Percentiles rank a stretch among this genome's conserved stretches.
Evolutionary conservation across 2,888 invertebrate species (phyloP).

Genomic region (Papilio demoleus): DNA sequence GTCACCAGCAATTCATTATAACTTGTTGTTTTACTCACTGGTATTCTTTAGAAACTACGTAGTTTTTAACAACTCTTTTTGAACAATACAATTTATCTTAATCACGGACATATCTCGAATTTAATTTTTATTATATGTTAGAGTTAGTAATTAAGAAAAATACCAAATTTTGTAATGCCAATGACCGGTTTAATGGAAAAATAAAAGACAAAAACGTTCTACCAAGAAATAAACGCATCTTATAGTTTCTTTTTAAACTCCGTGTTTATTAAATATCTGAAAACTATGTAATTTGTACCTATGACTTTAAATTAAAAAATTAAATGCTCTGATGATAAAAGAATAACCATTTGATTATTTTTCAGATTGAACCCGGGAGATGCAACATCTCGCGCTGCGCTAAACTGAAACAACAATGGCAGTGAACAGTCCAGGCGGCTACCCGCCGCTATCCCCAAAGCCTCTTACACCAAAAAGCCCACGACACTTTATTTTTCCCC

Average conservation of each 20-base stretch:
- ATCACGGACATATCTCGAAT: too few species aligned
- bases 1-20: constrained; percentile 24
- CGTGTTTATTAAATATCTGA: not conserved
- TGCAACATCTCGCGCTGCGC: constrained; percentile 53
- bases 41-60: not conserved
- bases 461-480: constrained; percentile 82
- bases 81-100: too few species aligned
- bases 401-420: constrained; percentile 74
- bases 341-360: constrained; percentile 50
- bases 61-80: not conserved
- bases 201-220: not conserved
- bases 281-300: not conserved
- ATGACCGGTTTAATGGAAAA: too few species aligned
- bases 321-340: not conserved
- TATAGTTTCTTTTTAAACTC: not conserved
- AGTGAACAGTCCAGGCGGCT: constrained; percentile 84
- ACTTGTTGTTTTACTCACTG: not conserved
- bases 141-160: too few species aligned
- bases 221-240: not conserved
- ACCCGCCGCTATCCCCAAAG: constrained; percentile 82
- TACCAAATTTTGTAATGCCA: too few species aligned
- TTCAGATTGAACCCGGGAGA: constrained; percentile 64
- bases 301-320: not conserved
- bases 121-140: too few species aligned
- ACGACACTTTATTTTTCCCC: constrained; percentile 81